Base-by-base conservation (phyloP, 1,140 invertebrate genomes). In the Diorhabda elongata region DNA sequence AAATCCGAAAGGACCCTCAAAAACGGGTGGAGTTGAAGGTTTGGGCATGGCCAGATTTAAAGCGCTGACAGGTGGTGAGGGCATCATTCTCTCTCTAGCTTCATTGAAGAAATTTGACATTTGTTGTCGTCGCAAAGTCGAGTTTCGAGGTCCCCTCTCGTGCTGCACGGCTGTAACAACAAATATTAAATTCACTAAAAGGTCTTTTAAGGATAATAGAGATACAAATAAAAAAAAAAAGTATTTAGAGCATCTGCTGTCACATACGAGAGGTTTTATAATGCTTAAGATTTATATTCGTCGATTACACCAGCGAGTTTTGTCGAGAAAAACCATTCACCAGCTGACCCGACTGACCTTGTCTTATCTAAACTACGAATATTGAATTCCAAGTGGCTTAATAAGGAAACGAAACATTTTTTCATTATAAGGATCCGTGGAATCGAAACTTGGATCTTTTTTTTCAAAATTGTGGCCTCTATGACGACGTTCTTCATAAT, bases 81-180 rank as follows among this genome's bases (percentile, higher is more conserved):
- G 44, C 58, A 71, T 61, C 58, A 68, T 65, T 44, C 62, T 42
- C 3, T 67, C 62, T 26, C 66, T 64, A 9, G 66, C 57, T 42
- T 73, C 66, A n/a, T 7, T 73, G 52, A 73, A 86, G 76, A 89
- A 91, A 52, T 87, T 83, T 41, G 72, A 69, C 78, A 94, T 83
- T 11, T 91, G 91, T 41, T 92, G 91, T 58, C 94, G 87, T 4
- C 95, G 86, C 7, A 98, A 83, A 2, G 95, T 98, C 0, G 95
- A 95, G 75, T 95, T 96, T 63, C 97, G 83, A n/a, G 97, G 97
- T 0, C 97, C 97, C 75, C 97, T 86, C 83, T 99, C 97, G 77
- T 98, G 96, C 83, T 99, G 97, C 3, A 99, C 97, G 61, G 97
- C 97, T 96, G 83, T 64, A 85, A 84, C 69, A 72, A 76, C 42